Base-by-base conservation (phyloP, 2,113 vertebrate genomes). In the Cyrtonyx montezumae region DNA sequence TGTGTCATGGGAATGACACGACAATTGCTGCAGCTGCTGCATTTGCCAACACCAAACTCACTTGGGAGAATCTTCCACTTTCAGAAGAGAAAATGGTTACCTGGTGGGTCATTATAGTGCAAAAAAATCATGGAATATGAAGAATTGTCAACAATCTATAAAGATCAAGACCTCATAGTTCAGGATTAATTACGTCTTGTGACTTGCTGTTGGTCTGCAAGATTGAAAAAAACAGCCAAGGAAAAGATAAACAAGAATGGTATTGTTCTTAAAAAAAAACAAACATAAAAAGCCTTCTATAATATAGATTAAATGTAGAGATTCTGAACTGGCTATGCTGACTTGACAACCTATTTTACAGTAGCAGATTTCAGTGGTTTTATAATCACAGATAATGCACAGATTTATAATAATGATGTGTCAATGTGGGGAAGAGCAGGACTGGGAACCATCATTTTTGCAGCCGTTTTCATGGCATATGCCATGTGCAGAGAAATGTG, bases 311-410 rank as follows among this genome's bases (percentile, higher is more conserved):
- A 49, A 66, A 30, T 6, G 3, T 46, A 79, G 25, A 73, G 17
- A 95, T 79, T 93, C 55, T 79, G 53, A 61, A 55, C 21, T 42
- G 43, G 40, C 55, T 75, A 21, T 16, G n/a, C 88, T 79, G 88
- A 74, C 45, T 66, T 87, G 53, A 80, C 73, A 95, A 65, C 42
- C 59, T 82, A 45, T 92, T 95, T 92, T 77, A 87, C 84, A 84
- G 62, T 2, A 77, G 48, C 34, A 45, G 76, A 67, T 86, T 91
- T 89, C 66, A 59, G 58, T 45, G 43, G 17, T 42, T 95, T 93
- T 88, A 63, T 73, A 84, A 92, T 84, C 75, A 77, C 7, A 49
- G 49, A 83, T 70, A 92, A 95, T 30, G 67, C 66, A 45, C 16
- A 73, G 71, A 86, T 87, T 80, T 90, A 74, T 78, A 90, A 80